Evolutionary conservation across 2,888 invertebrate genomes (phyloP).

Genomic region (Hanleya hanleyi): DNA sequence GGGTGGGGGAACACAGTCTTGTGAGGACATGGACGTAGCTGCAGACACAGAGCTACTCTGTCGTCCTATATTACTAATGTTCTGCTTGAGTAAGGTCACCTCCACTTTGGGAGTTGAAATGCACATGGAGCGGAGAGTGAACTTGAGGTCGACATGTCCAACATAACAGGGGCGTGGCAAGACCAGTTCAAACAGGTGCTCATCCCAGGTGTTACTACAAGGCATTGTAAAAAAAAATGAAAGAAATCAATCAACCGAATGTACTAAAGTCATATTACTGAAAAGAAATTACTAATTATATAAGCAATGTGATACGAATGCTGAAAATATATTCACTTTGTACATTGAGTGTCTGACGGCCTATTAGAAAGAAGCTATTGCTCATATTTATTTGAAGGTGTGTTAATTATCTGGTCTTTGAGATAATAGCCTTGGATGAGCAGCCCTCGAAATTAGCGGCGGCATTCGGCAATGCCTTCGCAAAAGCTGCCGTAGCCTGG

Average conservation of each 20-base stretch:
- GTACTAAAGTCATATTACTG: no score
- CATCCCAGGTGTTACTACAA: slow-evolving; percentile 87
- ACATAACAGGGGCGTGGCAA: slow-evolving; percentile 83
- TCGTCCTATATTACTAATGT: slow-evolving; percentile 77
- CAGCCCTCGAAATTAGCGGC: no score
- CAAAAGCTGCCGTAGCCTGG: no score
- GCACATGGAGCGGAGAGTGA: slow-evolving; percentile 86
- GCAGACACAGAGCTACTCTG: background rate
- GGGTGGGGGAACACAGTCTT: background rate
- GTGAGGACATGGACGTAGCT: background rate
- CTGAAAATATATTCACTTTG: no score
- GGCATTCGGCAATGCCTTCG: no score
- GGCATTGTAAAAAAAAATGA: slow-evolving; percentile 9
- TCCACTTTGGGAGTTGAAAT: slow-evolving; percentile 83
- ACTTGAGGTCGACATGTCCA: slow-evolving; percentile 93
- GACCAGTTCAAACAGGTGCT: slow-evolving; percentile 92
- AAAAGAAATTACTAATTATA: no score
- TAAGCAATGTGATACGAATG: no score
- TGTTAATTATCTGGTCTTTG: no score
- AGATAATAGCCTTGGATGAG: no score
- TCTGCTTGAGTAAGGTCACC: slow-evolving; percentile 82
- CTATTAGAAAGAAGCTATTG: no score
- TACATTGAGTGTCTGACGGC: no score
- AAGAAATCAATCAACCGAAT: background rate
- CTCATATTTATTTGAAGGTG: no score